Conservation (phyloP, 1,140 invertebrate genomes). For the Ceratina calcarata region DNA sequence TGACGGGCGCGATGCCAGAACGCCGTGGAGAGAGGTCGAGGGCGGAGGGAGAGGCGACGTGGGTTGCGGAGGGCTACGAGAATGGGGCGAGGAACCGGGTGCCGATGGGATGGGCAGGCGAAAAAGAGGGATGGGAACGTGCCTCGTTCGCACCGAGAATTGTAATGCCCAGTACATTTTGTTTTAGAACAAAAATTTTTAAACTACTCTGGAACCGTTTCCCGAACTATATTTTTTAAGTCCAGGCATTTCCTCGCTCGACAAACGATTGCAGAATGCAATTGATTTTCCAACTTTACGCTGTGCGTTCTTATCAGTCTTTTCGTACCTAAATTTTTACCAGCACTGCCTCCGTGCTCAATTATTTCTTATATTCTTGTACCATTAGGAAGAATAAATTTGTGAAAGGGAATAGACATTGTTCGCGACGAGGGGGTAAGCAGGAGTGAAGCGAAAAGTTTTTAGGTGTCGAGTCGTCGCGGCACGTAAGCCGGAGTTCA, state of each 20-base stretch:
- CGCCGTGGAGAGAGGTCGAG: constrained; percentile 35
- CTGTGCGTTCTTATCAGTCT: neutral
- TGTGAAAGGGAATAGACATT: constrained; percentile 53
- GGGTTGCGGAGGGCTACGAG: constrained; percentile 64
- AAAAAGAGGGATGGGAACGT: constrained; percentile 66
- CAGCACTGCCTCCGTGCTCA: neutral
- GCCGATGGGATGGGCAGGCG: constrained; percentile 63
- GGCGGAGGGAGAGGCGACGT: constrained; percentile 38
- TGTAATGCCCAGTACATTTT: constrained; percentile 60
- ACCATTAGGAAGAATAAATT: neutral
- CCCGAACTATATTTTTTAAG: neutral
- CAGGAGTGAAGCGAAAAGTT: constrained; percentile 36
- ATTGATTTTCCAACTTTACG: neutral
- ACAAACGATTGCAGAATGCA: too few species aligned
- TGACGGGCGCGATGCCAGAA: constrained; percentile 72
- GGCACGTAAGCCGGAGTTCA: constrained; percentile 63
- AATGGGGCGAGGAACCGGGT: constrained; percentile 57
- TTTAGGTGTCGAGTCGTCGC: constrained; percentile 61
- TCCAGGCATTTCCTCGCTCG: neutral
- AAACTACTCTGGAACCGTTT: constrained; percentile 34
- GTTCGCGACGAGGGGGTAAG: constrained; percentile 26
- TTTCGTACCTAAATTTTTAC: neutral
- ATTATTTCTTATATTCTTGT: constrained; percentile 35
- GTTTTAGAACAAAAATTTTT: constrained; percentile 50
- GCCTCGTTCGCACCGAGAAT: constrained; percentile 63